phyloP scores from a whole-genome alignment of 1,140 invertebrate species.

The Cotesia glomerata region DNA sequence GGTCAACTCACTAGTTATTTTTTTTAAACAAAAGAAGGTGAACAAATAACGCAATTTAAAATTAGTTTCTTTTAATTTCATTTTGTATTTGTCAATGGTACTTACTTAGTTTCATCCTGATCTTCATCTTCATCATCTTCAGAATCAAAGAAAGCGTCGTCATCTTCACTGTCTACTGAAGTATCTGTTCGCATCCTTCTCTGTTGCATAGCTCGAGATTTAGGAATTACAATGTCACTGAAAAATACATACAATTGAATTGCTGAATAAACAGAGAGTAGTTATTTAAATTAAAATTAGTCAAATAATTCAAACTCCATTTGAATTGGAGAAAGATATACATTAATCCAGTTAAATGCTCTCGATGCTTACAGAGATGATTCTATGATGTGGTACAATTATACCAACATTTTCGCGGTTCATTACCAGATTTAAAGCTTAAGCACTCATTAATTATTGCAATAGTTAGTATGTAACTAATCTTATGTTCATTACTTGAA shows the following conservation, averaged over 20 bases:
- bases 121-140: slow-evolving; percentile 71
- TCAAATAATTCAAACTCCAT: background rate
- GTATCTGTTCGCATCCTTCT: slow-evolving; percentile 58
- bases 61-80: background rate
- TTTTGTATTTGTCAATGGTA: slow-evolving; percentile 25
- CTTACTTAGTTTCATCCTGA: slow-evolving; percentile 65
- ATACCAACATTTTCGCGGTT: slow-evolving; percentile 5
- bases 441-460: slow-evolving; percentile 2
- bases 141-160: slow-evolving; percentile 76
- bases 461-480: background rate
- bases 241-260: slow-evolving; percentile 35
- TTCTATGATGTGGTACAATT: background rate
- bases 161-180: slow-evolving; percentile 68
- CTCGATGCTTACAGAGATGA: background rate
- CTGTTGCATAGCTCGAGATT: slow-evolving; percentile 67
- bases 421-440: slow-evolving; percentile 11
- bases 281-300: background rate
- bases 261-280: slow-evolving; percentile 5
- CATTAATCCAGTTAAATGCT: slow-evolving; percentile 13
- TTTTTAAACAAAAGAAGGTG: background rate
- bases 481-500: too few species aligned
- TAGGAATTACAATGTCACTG: slow-evolving; percentile 74
- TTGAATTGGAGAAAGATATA: background rate
- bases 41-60: background rate
- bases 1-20: slow-evolving; percentile 8